These are phyloP conservation scores for Atrichornis clamosus DNA, from an alignment of 2,113 vertebrate genomes.

Conservation along the genomic window DNA sequence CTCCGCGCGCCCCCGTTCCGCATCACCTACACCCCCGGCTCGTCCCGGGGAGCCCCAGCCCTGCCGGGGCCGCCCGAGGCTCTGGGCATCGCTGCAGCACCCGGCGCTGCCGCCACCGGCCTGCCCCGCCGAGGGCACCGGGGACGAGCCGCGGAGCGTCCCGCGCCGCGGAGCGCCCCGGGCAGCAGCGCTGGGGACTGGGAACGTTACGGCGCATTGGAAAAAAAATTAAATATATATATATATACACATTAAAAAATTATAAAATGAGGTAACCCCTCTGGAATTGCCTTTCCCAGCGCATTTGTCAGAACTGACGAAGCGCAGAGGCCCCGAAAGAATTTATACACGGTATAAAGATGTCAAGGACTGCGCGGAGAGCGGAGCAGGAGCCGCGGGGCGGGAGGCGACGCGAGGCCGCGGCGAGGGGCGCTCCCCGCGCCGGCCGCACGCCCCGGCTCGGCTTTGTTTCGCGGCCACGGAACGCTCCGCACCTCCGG, in stretches of 20 bases:
- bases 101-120: not conserved
- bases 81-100: not conserved
- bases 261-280: constrained; percentile 56
- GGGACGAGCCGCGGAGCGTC: not conserved
- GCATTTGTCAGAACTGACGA: constrained; percentile 73
- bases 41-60: not conserved
- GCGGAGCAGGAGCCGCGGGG: not conserved
- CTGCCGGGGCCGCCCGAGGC: not conserved
- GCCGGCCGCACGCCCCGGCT: not conserved
- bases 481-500: not conserved
- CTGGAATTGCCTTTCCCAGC: constrained; percentile 65
- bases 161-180: not conserved
- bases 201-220: not conserved
- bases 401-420: not conserved
- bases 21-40: no score
- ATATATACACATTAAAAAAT: not conserved
- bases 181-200: not conserved
- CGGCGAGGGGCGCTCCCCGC: not conserved
- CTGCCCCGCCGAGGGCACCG: not conserved
- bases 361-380: constrained; percentile 52
- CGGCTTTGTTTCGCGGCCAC: not conserved
- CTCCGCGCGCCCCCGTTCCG: not conserved
- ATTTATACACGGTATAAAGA: constrained; percentile 66
- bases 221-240: not conserved
- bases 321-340: constrained; percentile 67